Percentiles rank a stretch among this genome's conserved stretches.
phyloP scores from a whole-genome alignment of 1,140 invertebrate species.

The Liolophura sinensis region DNA sequence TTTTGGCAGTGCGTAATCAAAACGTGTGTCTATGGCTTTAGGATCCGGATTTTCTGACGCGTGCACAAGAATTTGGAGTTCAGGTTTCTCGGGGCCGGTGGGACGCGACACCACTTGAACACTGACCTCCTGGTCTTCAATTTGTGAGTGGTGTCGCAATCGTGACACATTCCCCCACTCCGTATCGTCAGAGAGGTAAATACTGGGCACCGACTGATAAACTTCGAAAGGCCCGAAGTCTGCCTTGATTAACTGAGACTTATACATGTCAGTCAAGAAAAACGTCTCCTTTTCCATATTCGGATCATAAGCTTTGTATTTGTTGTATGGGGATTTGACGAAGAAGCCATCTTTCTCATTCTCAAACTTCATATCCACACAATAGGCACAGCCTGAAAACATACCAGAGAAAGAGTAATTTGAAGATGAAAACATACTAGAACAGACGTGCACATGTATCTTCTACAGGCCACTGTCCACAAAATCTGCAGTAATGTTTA shows the following conservation, averaged over 20 bases:
- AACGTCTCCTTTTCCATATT: conserved; percentile 35
- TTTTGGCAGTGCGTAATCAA: conserved; percentile 12
- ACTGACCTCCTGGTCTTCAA: conserved; percentile 32
- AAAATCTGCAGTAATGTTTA: too few relatives aligned
- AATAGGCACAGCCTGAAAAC: conserved; percentile 21
- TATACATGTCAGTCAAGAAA: conserved; percentile 34
- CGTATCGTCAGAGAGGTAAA: conserved; percentile 9
- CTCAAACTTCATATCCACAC: conserved; percentile 37
- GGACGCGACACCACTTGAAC: conserved; percentile 33
- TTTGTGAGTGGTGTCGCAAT: conserved; percentile 7
- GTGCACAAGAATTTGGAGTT: conserved; percentile 39
- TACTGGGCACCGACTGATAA: conserved; percentile 28
- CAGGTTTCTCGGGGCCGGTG: conserved; percentile 25
- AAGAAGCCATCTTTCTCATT: conserved; percentile 42
- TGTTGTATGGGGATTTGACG: conserved; percentile 37
- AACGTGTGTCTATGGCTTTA: conserved; percentile 19
- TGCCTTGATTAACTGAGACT: conserved; percentile 34
- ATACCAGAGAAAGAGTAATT: conserved; percentile 1
- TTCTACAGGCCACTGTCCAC: too few relatives aligned
- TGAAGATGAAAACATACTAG: too few relatives aligned
- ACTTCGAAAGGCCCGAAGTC: conserved; percentile 37
- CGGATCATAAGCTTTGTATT: conserved; percentile 30
- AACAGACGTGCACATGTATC: too few relatives aligned
- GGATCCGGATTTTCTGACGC: conserved; percentile 17
- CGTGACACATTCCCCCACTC: conserved; percentile 8